A percentile compares a stretch with the other conserved stretches of the same genome.
Evolutionary conservation across 1,140 invertebrate genomes (phyloP).

Genomic region (Zaprionus davidi): DNA sequence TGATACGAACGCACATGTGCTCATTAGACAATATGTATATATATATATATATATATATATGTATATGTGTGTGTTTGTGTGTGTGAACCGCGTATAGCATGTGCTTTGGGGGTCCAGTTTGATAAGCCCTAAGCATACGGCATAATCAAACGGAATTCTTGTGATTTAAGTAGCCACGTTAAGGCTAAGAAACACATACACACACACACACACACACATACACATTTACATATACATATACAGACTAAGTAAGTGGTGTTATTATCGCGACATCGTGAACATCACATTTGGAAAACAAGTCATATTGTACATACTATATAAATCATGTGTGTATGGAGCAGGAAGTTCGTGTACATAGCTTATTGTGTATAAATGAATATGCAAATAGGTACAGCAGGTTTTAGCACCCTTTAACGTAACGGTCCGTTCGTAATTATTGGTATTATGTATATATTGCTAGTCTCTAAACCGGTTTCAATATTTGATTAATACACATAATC

Average conservation of each 20-base stretch:
- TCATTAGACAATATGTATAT: conserved; percentile 35
- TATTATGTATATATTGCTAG: background rate
- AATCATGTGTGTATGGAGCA: background rate
- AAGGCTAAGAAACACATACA: background rate
- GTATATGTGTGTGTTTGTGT: conserved; percentile 2
- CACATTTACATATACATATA: background rate
- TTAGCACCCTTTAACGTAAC: conserved; percentile 22
- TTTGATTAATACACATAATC: conserved; percentile 11
- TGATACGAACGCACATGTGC: conserved; percentile 35
- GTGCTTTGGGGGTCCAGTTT: conserved; percentile 31
- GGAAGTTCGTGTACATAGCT: conserved; percentile 25
- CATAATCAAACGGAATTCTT: conserved; percentile 30
- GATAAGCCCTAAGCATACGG: conserved; percentile 24
- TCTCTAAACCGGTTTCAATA: conserved; percentile 14
- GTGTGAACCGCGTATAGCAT: background rate
- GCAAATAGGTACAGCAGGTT: conserved; percentile 23
- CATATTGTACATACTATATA: conserved; percentile 8
- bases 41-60: conserved; percentile 26
- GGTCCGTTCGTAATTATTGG: background rate
- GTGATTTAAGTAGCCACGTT: conserved; percentile 25
- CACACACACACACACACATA: background rate
- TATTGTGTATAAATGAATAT: conserved; percentile 11
- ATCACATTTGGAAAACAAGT: conserved; percentile 16
- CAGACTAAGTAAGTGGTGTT: conserved; percentile 12
- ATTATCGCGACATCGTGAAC: conserved; percentile 14